Conservation (phyloP, 37 sponge, comb jelly and placozoan species). For the Halisarca cf. caerulea region DNA sequence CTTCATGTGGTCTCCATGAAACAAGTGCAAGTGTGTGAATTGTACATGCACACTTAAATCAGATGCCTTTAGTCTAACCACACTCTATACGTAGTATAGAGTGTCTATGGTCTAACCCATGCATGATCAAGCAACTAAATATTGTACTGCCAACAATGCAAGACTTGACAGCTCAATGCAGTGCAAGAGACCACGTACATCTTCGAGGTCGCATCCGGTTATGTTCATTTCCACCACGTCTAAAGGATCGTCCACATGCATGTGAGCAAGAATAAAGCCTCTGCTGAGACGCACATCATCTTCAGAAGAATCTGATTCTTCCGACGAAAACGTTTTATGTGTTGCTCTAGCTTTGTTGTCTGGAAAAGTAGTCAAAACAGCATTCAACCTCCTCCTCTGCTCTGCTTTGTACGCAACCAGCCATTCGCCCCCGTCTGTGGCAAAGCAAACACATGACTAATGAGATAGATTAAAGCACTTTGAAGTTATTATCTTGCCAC, state of each 20-base stretch:
- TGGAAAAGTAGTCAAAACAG: constrained; percentile 19
- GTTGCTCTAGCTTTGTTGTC: background rate
- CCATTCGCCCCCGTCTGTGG: constrained; percentile 69
- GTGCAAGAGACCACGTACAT: background rate
- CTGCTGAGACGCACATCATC: background rate
- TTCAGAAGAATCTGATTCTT: background rate
- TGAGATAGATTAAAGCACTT: no score
- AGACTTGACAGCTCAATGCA: no score
- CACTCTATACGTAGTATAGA: no score
- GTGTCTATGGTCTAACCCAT: no score
- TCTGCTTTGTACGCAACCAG: constrained; percentile 72
- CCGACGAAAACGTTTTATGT: no score
- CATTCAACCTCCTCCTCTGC: constrained; percentile 57
- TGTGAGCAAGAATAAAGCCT: background rate
- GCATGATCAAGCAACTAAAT: no score
- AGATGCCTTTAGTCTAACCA: no score
- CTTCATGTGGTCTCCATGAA: no score
- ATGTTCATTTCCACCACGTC: constrained; percentile 20
- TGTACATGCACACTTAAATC: no score
- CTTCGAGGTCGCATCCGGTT: background rate
- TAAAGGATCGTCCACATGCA: constrained; percentile 14
- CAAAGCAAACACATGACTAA: background rate
- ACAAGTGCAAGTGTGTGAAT: no score
- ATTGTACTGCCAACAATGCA: no score
- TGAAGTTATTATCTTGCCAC: no score